phyloP scores from a whole-genome alignment of 2,113 vertebrate genomes.

The Strix uralensis region DNA sequence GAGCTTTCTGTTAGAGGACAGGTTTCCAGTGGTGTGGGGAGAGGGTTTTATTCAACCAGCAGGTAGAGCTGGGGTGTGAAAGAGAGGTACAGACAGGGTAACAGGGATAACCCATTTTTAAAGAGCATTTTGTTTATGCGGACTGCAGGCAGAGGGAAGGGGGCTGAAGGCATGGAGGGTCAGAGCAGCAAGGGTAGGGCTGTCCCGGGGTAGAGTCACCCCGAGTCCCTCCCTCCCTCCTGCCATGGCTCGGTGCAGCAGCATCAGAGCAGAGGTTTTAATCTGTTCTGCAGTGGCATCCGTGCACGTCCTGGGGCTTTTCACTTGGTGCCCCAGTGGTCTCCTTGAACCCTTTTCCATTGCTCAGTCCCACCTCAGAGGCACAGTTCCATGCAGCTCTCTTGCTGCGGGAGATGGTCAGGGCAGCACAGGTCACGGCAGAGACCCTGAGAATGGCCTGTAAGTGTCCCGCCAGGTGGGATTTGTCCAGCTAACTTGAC shows the following conservation, averaged over 20 bases:
- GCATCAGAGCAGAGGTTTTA: background rate
- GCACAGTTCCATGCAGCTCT: background rate
- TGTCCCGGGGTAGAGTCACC: background rate
- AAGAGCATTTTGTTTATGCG: background rate
- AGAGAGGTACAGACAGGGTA: background rate
- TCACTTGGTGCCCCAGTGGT: background rate
- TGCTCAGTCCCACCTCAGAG: background rate
- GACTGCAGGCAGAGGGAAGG: background rate
- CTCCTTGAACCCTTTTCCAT: background rate
- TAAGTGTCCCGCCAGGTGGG: background rate
- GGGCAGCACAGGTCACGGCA: background rate
- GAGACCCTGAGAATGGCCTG: background rate
- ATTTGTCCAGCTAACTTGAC: background rate
- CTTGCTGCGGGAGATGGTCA: background rate
- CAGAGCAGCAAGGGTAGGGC: background rate
- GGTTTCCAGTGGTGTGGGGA: background rate
- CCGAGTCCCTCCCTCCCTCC: background rate
- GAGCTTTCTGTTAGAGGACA: background rate
- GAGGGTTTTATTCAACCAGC: background rate
- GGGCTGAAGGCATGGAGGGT: background rate
- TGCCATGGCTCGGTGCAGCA: accelerated
- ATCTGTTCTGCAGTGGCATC: background rate
- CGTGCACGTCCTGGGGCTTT: background rate
- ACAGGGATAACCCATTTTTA: background rate
- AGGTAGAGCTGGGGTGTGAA: background rate